These are phyloP conservation scores for Cephus nigrinus DNA, from an alignment of 2,888 invertebrate species.

Conservation along the genomic window DNA sequence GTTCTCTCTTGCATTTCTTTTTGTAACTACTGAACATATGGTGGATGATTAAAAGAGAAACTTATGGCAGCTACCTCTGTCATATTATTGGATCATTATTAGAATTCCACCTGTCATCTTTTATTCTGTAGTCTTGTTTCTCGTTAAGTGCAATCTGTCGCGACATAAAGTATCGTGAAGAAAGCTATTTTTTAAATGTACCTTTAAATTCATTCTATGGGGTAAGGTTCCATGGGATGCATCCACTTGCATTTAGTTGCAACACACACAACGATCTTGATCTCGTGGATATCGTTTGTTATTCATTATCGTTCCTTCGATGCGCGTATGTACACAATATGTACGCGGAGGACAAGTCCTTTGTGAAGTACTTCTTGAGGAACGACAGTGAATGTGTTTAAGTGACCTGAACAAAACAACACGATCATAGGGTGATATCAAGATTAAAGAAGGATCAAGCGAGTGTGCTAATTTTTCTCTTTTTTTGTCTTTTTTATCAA, in stretches of 20 bases:
- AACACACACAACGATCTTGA: constrained; percentile 68
- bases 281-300: constrained; percentile 66
- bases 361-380: constrained; percentile 64
- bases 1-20: neutral
- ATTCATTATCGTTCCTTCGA: constrained; percentile 65
- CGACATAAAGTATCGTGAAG: constrained; percentile 24
- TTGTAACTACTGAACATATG: neutral
- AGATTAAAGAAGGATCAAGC: constrained; percentile 37
- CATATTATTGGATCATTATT: neutral
- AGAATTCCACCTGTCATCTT: neutral
- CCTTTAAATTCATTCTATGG: constrained; percentile 63
- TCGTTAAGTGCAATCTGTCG: neutral
- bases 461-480: constrained; percentile 12
- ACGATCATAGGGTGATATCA: constrained; percentile 55
- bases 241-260: constrained; percentile 67
- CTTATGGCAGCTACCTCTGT: neutral
- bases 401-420: constrained; percentile 67
- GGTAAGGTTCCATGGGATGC: constrained; percentile 65
- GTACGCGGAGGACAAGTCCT: constrained; percentile 51
- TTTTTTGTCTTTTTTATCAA: neutral
- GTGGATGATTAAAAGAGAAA: neutral
- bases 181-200: constrained; percentile 51
- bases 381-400: constrained; percentile 66
- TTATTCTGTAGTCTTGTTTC: neutral
- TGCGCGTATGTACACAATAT: constrained; percentile 49